phyloP scores from a whole-genome alignment of 2,797 vertebrate species.

The Pterois miles region DNA sequence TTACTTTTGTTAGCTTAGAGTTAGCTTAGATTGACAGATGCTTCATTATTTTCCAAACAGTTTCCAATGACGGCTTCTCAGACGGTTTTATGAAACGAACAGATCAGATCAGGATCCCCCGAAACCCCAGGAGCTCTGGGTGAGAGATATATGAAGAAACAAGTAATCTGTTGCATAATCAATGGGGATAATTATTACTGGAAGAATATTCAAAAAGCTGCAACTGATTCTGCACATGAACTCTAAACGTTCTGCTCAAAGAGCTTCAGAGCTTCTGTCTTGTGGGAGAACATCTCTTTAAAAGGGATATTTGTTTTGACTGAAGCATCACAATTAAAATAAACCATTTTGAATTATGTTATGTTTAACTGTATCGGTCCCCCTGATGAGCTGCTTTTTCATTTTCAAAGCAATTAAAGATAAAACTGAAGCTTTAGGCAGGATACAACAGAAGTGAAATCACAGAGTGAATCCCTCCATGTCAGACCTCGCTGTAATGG shows the following conservation, averaged over 20 bases:
- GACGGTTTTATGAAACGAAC: no score
- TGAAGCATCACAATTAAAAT: conserved; percentile 6
- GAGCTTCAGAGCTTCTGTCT: not conserved
- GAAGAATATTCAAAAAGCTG: not conserved
- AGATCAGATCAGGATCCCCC: no score
- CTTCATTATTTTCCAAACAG: no score
- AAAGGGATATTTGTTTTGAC: not conserved
- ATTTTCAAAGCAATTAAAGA: conserved; percentile 10
- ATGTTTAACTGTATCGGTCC: not conserved
- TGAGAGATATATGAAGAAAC: not conserved
- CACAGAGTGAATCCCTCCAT: not conserved
- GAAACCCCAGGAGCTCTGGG: not conserved
- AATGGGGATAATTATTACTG: not conserved
- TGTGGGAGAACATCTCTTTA: not conserved
- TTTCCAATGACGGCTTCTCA: no score
- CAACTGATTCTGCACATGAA: not conserved
- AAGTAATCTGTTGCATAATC: not conserved
- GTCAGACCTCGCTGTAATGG: not conserved
- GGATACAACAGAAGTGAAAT: not conserved
- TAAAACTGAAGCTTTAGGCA: not conserved
- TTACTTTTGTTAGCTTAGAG: no score
- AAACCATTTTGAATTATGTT: not conserved
- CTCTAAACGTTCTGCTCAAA: not conserved
- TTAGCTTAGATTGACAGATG: no score
- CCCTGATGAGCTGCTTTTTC: not conserved